Base-by-base conservation (phyloP, 2,888 invertebrate genomes). In the Aplocera efformata region DNA sequence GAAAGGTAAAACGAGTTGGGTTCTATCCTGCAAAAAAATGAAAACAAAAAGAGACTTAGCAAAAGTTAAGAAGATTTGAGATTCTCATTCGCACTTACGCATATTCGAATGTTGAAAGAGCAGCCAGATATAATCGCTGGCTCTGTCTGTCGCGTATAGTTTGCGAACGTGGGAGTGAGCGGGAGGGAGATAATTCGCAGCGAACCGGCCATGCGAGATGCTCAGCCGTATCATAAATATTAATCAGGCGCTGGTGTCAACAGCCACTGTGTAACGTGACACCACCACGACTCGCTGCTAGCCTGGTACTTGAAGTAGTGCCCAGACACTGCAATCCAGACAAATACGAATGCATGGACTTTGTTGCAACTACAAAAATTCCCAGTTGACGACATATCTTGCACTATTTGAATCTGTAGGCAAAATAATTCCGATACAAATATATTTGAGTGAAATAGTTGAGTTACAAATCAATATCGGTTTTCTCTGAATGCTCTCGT, bases 161-260 rank as follows among this genome's bases (percentile, higher is more conserved):
- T 34, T 46, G 50, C 46, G 32, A 30, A 34, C 42, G 60, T 67
- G 61, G 54, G 81, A 65, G 77, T 56, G 75, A 86, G 75, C 55
- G 67, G 63, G 84, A 84, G 53, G 63, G 72, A 67, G 69, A 64
- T 72, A 73, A 83, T 84, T 85, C 76, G 85, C 85, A 72, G 74
- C 78, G 67, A 85, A 84, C 85, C 82, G 84, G 84, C 86, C 88
- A 83, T 85, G 79, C 88, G 84, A 88, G 88, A 88, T 88, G 83
- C 82, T 85, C 84, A 79, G 80, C 72, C 81, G 80, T 85, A 88
- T 88, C 88, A 88, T 88, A 88, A 88, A 88, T 88, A 88, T 88
- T 88, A 88, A 88, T 88, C 88, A 88, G 85, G 84, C 88, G 75
- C 81, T 86, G 88, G 88, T 86, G 88, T 88, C 88, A 86, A 88